These are phyloP conservation scores for Hofmannophila pseudospretella DNA, from an alignment of 2,888 invertebrate genomes.

Conservation along the genomic window DNA sequence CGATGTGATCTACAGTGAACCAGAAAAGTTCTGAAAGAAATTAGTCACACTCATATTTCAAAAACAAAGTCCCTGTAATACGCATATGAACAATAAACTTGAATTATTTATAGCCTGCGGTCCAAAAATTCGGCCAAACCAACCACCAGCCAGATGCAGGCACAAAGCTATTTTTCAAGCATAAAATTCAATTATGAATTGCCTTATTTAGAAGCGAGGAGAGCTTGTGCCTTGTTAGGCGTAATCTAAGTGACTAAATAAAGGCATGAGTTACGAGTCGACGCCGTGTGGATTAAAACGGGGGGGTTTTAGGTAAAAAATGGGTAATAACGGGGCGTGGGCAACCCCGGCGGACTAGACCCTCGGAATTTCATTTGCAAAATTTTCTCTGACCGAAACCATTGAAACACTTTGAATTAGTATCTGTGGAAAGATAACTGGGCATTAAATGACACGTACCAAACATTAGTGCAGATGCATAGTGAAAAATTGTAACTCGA, in stretches of 20 bases:
- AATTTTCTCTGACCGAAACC: slow-evolving; percentile 49
- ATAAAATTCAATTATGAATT: slow-evolving; percentile 15
- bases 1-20: no score
- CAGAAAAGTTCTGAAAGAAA: no score
- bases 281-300: slow-evolving; percentile 51
- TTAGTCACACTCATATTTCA: no score
- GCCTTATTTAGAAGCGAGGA: slow-evolving; percentile 23
- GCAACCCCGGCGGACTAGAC: slow-evolving; percentile 34
- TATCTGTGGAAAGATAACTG: no score
- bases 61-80: no score
- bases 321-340: slow-evolving; percentile 50
- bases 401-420: no score
- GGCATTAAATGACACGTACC: no score
- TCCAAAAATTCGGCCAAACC: neutral
- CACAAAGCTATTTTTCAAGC: slow-evolving; percentile 18
- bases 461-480: no score
- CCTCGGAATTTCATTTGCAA: slow-evolving; percentile 60
- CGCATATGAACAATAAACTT: no score
- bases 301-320: slow-evolving; percentile 54
- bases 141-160: slow-evolving; percentile 1
- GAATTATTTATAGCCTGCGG: neutral
- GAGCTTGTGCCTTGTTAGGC: slow-evolving; percentile 38
- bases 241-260: slow-evolving; percentile 59
- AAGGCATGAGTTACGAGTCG: slow-evolving; percentile 50
- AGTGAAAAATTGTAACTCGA: no score